Percentiles rank a stretch among this genome's conserved stretches.
Conservation (phyloP, 2,113 vertebrate genomes). For the Chlamydotis undulata region DNA sequence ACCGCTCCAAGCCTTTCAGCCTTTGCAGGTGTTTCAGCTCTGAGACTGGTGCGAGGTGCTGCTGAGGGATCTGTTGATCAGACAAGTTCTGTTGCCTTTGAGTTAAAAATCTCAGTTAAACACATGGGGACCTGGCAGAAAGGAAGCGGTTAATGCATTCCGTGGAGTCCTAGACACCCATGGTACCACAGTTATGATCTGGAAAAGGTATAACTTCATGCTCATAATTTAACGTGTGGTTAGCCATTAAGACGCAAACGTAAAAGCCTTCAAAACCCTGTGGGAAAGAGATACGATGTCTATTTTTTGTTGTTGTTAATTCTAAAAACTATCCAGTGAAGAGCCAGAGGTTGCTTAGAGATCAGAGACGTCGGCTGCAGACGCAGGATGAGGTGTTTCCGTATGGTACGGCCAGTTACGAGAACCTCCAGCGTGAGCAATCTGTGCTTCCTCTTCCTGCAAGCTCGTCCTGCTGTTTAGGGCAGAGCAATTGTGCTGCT, state of each 20-base stretch:
- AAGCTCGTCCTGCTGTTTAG: not conserved
- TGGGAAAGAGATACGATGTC: fast-evolving
- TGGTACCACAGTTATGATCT: not conserved
- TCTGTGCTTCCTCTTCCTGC: not conserved
- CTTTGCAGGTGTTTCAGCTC: not conserved
- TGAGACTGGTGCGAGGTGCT: not conserved
- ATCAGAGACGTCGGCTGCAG: not conserved
- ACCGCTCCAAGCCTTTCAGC: not conserved
- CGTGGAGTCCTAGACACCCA: not conserved
- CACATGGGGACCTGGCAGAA: not conserved
- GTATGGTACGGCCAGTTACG: fast-evolving
- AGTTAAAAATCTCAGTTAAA: not conserved
- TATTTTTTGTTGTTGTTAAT: not conserved
- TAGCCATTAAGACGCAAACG: not conserved
- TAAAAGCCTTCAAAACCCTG: not conserved
- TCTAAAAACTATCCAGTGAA: not conserved
- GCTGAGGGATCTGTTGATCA: not conserved
- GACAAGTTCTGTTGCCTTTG: not conserved
- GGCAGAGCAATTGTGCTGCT: not conserved
- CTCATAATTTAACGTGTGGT: not conserved
- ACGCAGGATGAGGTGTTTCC: not conserved
- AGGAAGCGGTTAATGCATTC: not conserved
- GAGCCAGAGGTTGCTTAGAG: not conserved
- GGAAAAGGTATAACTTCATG: not conserved
- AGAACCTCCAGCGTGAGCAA: not conserved